These are phyloP conservation scores for Macrophya alboannulata DNA, from an alignment of 2,888 invertebrate species.

Conservation along the genomic window DNA sequence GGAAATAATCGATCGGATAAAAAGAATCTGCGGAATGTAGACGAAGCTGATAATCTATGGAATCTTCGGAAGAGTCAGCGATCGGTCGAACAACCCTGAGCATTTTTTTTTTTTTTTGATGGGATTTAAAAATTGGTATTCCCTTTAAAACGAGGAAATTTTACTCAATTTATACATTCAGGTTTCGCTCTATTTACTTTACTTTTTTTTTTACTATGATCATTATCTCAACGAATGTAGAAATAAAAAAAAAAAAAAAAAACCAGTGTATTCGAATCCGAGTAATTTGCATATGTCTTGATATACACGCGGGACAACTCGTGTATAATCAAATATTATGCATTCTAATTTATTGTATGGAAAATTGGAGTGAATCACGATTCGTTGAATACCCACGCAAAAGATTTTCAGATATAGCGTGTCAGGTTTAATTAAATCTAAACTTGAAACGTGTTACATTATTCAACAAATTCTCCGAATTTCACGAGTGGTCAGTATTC, in stretches of 20 bases:
- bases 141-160: not conserved
- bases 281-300: slow-evolving; percentile 35
- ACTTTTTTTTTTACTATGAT: not conserved
- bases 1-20: not conserved
- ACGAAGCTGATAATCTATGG: not conserved
- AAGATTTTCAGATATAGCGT: slow-evolving; percentile 11
- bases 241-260: too few species aligned
- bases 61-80: not conserved
- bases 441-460: not conserved
- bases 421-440: slow-evolving; percentile 21
- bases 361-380: slow-evolving; percentile 37
- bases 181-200: not conserved
- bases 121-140: not conserved
- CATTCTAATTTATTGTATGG: slow-evolving; percentile 38
- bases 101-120: not conserved
- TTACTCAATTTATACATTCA: not conserved
- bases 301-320: slow-evolving; percentile 24
- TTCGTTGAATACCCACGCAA: slow-evolving; percentile 24
- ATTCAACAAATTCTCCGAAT: slow-evolving; percentile 4
- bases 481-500: not conserved
- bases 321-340: slow-evolving; percentile 20
- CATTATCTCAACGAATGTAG: not conserved
- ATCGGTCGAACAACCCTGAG: not conserved
- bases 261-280: not conserved
- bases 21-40: not conserved